phyloP scores from a whole-genome alignment of 2,113 vertebrate species.

The Typhlomys cinereus region DNA sequence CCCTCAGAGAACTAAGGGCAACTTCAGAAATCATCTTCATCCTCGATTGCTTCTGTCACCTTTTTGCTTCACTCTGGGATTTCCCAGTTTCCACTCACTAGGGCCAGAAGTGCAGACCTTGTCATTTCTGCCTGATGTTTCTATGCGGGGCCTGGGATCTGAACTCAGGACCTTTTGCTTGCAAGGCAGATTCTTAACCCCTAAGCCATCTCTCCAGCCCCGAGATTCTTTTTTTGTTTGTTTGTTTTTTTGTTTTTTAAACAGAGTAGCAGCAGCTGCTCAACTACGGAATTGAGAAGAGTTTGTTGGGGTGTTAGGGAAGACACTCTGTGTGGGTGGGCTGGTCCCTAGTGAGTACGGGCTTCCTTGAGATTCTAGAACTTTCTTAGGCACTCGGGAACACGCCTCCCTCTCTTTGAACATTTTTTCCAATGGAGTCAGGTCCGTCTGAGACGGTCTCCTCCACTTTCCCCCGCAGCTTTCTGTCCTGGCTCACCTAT shows the following conservation, averaged over 20 bases:
- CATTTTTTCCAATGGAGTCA: neutral
- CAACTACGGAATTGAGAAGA: neutral
- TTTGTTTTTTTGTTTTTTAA: neutral
- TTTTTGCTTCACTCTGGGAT: too few species aligned
- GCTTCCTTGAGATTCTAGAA: neutral
- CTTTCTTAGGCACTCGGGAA: neutral
- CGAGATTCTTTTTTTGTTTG: too few species aligned
- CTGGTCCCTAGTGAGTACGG: neutral
- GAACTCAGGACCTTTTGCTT: too few species aligned
- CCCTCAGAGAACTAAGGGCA: too few species aligned
- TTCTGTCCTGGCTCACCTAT: slow-evolving; percentile 92
- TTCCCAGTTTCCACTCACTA: too few species aligned
- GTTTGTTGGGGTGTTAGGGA: neutral
- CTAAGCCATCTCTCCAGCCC: too few species aligned
- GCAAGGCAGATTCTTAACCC: too few species aligned
- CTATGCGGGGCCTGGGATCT: too few species aligned
- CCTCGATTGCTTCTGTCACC: too few species aligned
- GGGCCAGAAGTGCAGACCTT: too few species aligned
- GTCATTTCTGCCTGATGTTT: too few species aligned
- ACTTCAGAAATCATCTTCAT: too few species aligned
- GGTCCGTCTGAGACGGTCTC: neutral
- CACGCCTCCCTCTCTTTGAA: neutral
- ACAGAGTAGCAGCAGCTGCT: neutral
- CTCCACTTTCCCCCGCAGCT: slow-evolving; percentile 80
- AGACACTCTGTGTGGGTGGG: neutral